Percentiles rank a stretch among this genome's conserved stretches.
These are phyloP conservation scores for Antechinus stuartii DNA, from an alignment of 2,113 vertebrate genomes.

Conservation along the genomic window DNA sequence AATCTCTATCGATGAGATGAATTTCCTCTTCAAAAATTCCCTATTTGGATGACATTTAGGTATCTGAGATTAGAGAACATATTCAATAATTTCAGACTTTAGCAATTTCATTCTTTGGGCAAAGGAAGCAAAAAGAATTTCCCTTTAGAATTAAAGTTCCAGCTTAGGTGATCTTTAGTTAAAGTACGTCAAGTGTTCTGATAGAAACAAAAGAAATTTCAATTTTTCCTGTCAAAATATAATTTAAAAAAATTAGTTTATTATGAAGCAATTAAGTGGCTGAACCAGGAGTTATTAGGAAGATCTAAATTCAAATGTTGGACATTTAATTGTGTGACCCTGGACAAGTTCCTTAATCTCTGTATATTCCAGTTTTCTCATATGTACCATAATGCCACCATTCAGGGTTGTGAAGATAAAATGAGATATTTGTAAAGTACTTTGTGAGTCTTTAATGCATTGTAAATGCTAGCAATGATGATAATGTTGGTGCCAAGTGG, in stretches of 20 bases:
- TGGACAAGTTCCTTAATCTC: no score
- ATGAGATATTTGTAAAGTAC: neutral
- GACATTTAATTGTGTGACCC: neutral
- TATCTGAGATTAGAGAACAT: neutral
- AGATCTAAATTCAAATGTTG: neutral
- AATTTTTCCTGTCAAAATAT: neutral
- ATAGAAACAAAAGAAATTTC: neutral
- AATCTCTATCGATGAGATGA: neutral
- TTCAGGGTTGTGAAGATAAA: neutral
- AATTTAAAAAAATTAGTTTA: neutral
- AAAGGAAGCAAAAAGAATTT: neutral
- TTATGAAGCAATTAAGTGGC: neutral
- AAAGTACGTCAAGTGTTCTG: neutral
- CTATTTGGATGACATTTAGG: neutral
- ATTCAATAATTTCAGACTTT: slow-evolving; percentile 38
- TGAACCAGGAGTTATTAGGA: neutral
- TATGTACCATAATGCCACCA: neutral
- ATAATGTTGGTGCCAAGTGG: neutral
- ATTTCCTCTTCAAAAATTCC: neutral
- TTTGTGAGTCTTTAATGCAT: neutral
- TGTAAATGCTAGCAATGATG: neutral
- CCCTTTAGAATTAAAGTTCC: slow-evolving; percentile 39
- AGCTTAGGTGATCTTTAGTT: neutral
- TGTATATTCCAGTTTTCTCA: neutral
- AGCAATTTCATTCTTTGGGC: neutral